Evolutionary conservation across 2,113 vertebrate genomes (phyloP), one percentile per base, ranked within the genome.

Genomic region (Lasiurus cinereus): DNA sequence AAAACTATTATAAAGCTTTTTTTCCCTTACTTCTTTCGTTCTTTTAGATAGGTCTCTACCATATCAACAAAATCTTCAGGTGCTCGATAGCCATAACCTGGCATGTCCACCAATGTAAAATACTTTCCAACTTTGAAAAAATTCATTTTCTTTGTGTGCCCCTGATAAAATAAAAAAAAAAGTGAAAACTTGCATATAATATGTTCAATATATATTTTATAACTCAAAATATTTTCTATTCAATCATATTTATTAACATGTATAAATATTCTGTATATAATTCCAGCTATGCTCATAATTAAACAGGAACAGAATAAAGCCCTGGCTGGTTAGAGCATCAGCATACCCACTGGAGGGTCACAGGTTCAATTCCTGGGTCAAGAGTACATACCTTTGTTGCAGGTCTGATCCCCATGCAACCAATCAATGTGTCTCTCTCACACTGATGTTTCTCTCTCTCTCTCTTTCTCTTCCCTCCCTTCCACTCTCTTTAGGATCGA

Each of bases 81-180:
- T 10, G 99, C 98, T 43, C 74, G 98, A 98, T 99, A 98, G 77
- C 99, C 99, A 0, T 99, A 99, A 43, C 99, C 99, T 2, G 99
- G 99, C 99, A 99, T 99, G 97, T 99, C 99, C 66, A 99, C 99
- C 50, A 99, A 29, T 29, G 98, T 99, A 95, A 99, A 99, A 0
- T 98, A 97, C 96, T 98, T 99, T 73, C 99, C 99, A 88, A 99
- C 99, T 96, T 97, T 98, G 98, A 99, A 99, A 98, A 99, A 99
- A 98, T 99, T 99, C 98, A 99, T 99, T 98, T 99, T 99, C 98
- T 99, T 99, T 39, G 99, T 99, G 97, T 99, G 99, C 16, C 99
- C 99, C 99, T 99, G 92, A 89, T 50, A 89, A 95, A 96, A 19
- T 79, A 90, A 91, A 95, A n/a, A 27, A 85, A 85, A 93, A 96